Evolutionary conservation across 2,113 vertebrate species (phyloP).

Genomic region (Lophotis ruficrista): DNA sequence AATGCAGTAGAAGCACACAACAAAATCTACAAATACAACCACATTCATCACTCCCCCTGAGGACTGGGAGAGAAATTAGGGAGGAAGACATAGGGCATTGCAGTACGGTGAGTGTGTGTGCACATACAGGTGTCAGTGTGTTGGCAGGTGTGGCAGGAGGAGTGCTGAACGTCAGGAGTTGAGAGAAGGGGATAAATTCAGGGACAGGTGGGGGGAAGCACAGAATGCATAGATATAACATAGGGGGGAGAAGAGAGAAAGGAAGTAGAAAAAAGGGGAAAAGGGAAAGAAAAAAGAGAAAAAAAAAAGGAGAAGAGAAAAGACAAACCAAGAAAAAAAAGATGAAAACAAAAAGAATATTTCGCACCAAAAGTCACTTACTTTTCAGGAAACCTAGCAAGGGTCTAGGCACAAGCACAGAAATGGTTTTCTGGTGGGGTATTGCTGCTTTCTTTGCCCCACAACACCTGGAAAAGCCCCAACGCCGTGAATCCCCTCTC

Average conservation of each 20-base stretch:
- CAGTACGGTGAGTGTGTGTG: not conserved
- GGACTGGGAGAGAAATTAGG: not conserved
- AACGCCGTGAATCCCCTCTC: accelerated
- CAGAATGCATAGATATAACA: not conserved
- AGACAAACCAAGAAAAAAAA: not conserved
- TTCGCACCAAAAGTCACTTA: not conserved
- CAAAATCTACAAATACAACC: not conserved
- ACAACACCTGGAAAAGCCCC: not conserved
- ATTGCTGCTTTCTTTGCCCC: not conserved
- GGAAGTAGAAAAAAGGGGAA: not conserved
- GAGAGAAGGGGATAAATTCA: not conserved
- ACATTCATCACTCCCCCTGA: not conserved
- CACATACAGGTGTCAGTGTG: not conserved
- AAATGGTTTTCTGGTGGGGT: accelerated
- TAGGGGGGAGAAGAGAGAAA: accelerated
- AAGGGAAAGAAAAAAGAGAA: not conserved
- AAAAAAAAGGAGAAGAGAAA: too few species aligned
- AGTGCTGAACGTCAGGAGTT: too few species aligned
- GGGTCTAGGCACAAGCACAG: not conserved
- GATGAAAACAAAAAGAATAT: not conserved
- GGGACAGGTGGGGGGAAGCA: not conserved
- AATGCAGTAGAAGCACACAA: not conserved
- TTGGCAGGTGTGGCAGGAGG: not conserved
- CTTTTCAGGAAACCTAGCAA: not conserved
- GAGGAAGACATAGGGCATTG: not conserved